Conservation (phyloP, 2,797 vertebrate genomes). For the Coranthus polyacanthus region DNA sequence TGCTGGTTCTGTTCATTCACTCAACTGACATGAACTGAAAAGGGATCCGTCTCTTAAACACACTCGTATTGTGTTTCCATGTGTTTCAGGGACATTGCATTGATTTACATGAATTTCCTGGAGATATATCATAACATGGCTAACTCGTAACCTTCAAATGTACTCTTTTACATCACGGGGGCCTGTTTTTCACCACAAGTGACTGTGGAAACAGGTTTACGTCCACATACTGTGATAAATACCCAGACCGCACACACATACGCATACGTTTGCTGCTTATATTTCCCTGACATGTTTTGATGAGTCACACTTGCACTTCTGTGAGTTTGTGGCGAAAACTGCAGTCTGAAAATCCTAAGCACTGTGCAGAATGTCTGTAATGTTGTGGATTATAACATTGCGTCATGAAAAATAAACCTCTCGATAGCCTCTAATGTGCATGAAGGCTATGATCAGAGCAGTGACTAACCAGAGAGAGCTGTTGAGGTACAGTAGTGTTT, state of each 20-base stretch:
- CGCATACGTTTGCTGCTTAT: background rate
- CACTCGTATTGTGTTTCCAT: no score
- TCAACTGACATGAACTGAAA: background rate
- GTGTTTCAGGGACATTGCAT: no score
- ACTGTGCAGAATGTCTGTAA: background rate
- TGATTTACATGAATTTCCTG: no score
- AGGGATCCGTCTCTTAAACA: no score
- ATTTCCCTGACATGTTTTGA: slow-evolving; percentile 2
- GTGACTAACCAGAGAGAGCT: background rate
- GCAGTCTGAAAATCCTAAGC: background rate
- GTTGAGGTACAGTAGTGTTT: background rate
- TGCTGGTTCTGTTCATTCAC: slow-evolving; percentile 47
- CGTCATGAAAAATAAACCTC: background rate
- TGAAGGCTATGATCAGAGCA: background rate
- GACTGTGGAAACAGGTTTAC: background rate
- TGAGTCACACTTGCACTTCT: slow-evolving; percentile 3
- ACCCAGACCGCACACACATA: background rate
- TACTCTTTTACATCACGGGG: no score
- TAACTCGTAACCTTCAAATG: no score
- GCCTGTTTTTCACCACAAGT: no score
- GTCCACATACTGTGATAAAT: background rate
- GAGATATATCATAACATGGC: no score
- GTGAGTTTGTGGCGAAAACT: background rate
- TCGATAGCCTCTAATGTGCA: background rate
- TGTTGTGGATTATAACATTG: background rate